Conservation (phyloP, 2,888 invertebrate species). For the Clitarchus hookeri region DNA sequence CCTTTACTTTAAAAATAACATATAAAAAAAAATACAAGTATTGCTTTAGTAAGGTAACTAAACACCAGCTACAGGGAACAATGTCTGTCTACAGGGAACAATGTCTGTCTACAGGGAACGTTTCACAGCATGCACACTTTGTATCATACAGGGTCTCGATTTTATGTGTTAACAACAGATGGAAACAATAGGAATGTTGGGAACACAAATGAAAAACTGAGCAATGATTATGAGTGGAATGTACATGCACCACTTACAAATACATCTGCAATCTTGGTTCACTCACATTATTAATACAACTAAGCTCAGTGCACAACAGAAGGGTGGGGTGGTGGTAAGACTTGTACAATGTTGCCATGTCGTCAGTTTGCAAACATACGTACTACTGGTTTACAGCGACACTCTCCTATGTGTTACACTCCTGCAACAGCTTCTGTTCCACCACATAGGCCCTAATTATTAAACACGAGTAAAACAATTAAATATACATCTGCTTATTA, state of each 20-base stretch:
- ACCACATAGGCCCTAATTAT: not conserved
- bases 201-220: not conserved
- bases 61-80: not conserved
- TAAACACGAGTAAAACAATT: not conserved
- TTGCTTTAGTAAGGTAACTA: not conserved
- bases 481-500: too few relatives aligned
- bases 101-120: too few relatives aligned
- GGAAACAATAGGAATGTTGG: not conserved
- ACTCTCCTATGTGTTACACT: not conserved
- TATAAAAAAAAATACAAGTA: not conserved
- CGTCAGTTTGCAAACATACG: not conserved
- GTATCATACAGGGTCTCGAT: not conserved
- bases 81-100: too few relatives aligned
- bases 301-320: not conserved
- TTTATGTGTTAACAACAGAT: not conserved
- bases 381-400: not conserved
- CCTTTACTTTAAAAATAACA: not conserved
- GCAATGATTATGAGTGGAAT: not conserved
- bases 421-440: not conserved
- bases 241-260: not conserved
- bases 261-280: not conserved
- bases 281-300: not conserved
- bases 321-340: not conserved
- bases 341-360: not conserved
- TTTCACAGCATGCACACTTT: not conserved